Base-by-base conservation (phyloP, 2,113 vertebrate species). In the Gulo gulo region DNA sequence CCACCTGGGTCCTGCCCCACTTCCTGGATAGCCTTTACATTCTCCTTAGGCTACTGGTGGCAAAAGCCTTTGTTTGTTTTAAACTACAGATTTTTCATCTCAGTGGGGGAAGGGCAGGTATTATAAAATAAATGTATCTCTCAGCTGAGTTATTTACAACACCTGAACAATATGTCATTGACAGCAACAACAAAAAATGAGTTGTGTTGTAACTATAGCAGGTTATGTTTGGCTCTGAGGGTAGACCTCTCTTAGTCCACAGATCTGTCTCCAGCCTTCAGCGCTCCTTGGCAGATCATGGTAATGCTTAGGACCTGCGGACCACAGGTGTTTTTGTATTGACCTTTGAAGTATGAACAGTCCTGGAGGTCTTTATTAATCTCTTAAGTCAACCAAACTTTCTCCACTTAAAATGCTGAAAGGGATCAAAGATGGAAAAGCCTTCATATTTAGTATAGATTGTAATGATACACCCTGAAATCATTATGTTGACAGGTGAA, bases 11-110 rank as follows among this genome's bases (percentile, higher is more conserved):
- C 18, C 15, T 10, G 26, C 45, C 47, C n/a, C 6, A 31, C n/a
- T 74, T 94, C 29, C 67, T 36, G 47, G 18, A 20, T 79, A 45
- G 59, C 21, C 10, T 74, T 88, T 69, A 4, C 15, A 31, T 85
- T 45, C 67, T 45, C 1, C 57, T 81, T 88, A 63, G 80, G 81
- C 67, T 89, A 6, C 31, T 61, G 73, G 39, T 89, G 57, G 79
- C 39, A 88, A 29, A 92, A 36, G 39, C 15, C 45, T 88, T 91
- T 65, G 26, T 65, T 94, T 39, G 36, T 87, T 96, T 97, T 93
- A 55, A 97, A 88, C 9, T 76, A 78, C 34, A 10, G 52, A 31
- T 90, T 61, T 85, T 45, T 65, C 24, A 31, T 50, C 73, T 74
- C 39, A 31, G 7, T 50, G 36, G 31, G 29, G 15, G 6, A 57